Evolutionary conservation across 2,888 invertebrate genomes (phyloP), one percentile per base, ranked within the genome.

Genomic region (Augiades crinisus): DNA sequence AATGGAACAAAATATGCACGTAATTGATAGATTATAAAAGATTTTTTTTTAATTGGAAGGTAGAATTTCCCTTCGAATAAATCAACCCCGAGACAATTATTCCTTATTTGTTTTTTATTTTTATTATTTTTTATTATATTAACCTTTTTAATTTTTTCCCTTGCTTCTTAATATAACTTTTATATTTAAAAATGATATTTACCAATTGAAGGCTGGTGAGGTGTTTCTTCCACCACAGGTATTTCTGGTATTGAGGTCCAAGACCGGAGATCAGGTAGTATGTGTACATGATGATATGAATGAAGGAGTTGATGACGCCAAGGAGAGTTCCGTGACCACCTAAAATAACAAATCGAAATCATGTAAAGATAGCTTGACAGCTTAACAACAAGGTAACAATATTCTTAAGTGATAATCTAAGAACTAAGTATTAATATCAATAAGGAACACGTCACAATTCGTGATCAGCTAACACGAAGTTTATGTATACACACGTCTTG

Each of bases 171-270:
- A 33, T 33, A 16, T 27, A 10, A 7, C n/a, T 12, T 30, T 5
- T 12, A 8, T 27, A 5, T 10, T 12, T 10, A 3, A 4, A 12
- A 12, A 5, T 1, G 36, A 45, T 19, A 64, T 90, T 85, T 80
- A 96, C 95, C 85, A 98, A 91, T 85, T 98, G 98, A 69, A 98
- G 85, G 46, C 92, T 91, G 3, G 98, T 98, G 68, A 98, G 92
- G 77, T 98, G 95, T 67, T 93, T 95, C 79, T 98, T 98, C 98
- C 98, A 98, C 98, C 98, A 98, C 13, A 98, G 84, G 72, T 95
- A 96, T 72, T 96, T 96, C 76, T 96, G 95, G 75, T 96, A 94
- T 62, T 94, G 90, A 0, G 98, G 97, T 3, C 98, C 98, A 54
- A 98, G 90, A 0, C 96, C 97, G 0, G 98, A 92, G 58, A 98